These are phyloP conservation scores for Euphydryas editha DNA, from an alignment of 2,888 invertebrate genomes.

Conservation along the genomic window DNA sequence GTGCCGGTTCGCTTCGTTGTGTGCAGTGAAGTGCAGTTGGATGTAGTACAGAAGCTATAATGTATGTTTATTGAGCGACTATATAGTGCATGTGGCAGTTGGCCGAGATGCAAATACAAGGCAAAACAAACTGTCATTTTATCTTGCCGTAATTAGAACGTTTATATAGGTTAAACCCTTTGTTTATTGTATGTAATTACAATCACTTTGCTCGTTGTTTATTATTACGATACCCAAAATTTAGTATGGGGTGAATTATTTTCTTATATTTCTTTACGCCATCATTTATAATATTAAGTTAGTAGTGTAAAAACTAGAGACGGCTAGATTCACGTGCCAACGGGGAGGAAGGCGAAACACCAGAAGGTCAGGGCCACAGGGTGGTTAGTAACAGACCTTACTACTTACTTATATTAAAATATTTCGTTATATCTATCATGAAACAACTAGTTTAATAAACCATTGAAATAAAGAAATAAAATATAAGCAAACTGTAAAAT, in stretches of 20 bases:
- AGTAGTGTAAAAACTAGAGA: conserved; percentile 37
- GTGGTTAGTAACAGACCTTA: conserved; percentile 28
- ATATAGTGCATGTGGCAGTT: conserved; percentile 46
- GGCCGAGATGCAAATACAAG: conserved; percentile 44
- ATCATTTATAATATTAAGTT: conserved; percentile 15
- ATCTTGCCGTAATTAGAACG: conserved; percentile 25
- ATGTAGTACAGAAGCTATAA: conserved; percentile 42
- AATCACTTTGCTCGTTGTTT: conserved; percentile 13
- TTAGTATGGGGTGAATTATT: not conserved
- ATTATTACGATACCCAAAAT: not conserved
- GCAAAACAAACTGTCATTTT: conserved; percentile 29
- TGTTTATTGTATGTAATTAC: conserved; percentile 8
- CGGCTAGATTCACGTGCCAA: conserved; percentile 46
- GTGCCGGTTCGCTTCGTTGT: conserved; percentile 51
- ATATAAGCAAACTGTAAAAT: too few relatives aligned
- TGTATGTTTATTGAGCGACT: conserved; percentile 47
- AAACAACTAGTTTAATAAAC: not conserved
- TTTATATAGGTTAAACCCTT: conserved; percentile 24
- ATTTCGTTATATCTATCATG: not conserved
- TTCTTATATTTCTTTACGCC: not conserved
- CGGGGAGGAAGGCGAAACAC: conserved; percentile 46
- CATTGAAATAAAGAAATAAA: too few relatives aligned
- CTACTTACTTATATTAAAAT: not conserved
- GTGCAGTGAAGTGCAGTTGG: conserved; percentile 51
- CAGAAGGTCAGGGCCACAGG: conserved; percentile 36